These are phyloP conservation scores for Dynastes hyllus DNA, from an alignment of 2,888 invertebrate species.

Conservation along the genomic window DNA sequence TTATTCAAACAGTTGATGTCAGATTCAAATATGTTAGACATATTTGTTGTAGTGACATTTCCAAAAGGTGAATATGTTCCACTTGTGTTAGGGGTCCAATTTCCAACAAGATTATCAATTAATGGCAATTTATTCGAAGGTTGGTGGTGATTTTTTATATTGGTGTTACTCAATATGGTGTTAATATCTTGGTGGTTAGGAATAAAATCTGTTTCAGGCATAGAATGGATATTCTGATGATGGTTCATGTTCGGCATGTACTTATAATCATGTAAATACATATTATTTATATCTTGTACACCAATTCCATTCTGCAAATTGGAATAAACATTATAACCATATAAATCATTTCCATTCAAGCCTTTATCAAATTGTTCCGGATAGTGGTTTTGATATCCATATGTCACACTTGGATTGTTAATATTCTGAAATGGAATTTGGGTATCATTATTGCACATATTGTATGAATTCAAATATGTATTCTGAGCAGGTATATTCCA, in stretches of 20 bases:
- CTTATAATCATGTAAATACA: slow-evolving; percentile 59
- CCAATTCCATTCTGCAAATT: slow-evolving; percentile 59
- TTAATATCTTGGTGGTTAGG: slow-evolving; percentile 44
- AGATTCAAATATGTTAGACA: slow-evolving; percentile 65
- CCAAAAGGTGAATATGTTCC: slow-evolving; percentile 86
- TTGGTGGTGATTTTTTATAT: slow-evolving; percentile 36
- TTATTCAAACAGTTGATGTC: slow-evolving; percentile 60
- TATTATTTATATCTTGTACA: slow-evolving; percentile 57
- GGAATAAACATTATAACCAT: slow-evolving; percentile 53
- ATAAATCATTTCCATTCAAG: slow-evolving; percentile 49
- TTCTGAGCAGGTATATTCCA: slow-evolving; percentile 61
- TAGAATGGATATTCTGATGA: slow-evolving; percentile 49
- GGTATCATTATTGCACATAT: slow-evolving; percentile 53
- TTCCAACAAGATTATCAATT: slow-evolving; percentile 82
- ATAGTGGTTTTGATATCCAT: slow-evolving; percentile 56
- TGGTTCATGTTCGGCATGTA: slow-evolving; percentile 47
- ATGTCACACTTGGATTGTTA: slow-evolving; percentile 54
- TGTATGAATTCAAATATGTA: slow-evolving; percentile 54
- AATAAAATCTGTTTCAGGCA: slow-evolving; percentile 47
- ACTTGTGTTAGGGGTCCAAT: slow-evolving; percentile 82
- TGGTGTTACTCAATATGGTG: slow-evolving; percentile 39
- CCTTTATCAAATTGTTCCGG: slow-evolving; percentile 52
- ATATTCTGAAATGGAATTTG: slow-evolving; percentile 54
- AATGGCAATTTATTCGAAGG: slow-evolving; percentile 69
- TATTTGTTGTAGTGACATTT: slow-evolving; percentile 74